phyloP scores from a whole-genome alignment of 1,140 invertebrate genomes.

The Sweltsa coloradensis region DNA sequence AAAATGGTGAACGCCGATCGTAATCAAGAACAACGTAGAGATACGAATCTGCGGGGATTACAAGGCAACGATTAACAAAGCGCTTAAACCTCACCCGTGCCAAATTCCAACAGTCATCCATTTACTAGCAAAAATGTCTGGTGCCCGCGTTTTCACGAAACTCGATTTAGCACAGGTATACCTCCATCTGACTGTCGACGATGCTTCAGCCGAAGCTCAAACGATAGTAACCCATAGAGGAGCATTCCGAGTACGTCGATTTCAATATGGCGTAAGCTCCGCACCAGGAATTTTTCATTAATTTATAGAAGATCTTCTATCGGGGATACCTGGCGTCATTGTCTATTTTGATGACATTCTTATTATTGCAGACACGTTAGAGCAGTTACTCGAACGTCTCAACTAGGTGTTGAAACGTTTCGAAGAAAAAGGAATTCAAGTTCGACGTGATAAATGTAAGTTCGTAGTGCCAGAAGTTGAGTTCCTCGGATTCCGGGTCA shows the following conservation, averaged over 20 bases:
- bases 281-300: slow-evolving; percentile 28
- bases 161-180: slow-evolving; percentile 25
- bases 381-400: neutral
- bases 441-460: slow-evolving; percentile 25
- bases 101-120: slow-evolving; percentile 13
- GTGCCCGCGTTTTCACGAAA: slow-evolving; percentile 22
- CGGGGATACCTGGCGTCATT: neutral
- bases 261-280: slow-evolving; percentile 33
- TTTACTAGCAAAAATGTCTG: slow-evolving; percentile 12
- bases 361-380: neutral
- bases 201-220: slow-evolving; percentile 7
- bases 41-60: slow-evolving; percentile 27
- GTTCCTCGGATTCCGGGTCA: slow-evolving; percentile 25
- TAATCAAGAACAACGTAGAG: slow-evolving; percentile 15
- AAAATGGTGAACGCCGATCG: no score
- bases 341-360: neutral
- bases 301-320: neutral
- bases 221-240: slow-evolving; percentile 29
- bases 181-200: slow-evolving; percentile 23
- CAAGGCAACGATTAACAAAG: slow-evolving; percentile 17
- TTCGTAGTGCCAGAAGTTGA: slow-evolving; percentile 21
- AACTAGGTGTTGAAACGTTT: neutral
- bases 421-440: slow-evolving; percentile 14
- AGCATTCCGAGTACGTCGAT: slow-evolving; percentile 30
- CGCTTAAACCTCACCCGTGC: slow-evolving; percentile 12